Conservation (phyloP, 1,140 invertebrate species). For the Brachionus plicatilis region DNA sequence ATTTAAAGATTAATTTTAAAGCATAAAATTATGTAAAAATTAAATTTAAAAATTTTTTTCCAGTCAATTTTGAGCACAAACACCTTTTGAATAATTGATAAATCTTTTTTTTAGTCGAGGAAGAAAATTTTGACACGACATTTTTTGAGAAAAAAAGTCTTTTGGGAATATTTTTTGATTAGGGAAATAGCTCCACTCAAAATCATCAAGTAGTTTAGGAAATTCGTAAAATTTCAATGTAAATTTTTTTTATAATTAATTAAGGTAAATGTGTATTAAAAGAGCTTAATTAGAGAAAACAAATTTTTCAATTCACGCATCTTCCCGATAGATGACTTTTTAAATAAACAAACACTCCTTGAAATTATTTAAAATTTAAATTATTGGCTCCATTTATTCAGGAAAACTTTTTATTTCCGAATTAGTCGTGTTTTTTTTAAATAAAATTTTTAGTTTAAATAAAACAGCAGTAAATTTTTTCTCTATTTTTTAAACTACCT, state of each 20-base stretch:
- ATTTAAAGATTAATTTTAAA: not conserved
- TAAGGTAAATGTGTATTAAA: not conserved
- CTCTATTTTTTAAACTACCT: no score
- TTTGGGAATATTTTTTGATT: not conserved
- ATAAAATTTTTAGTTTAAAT: not conserved
- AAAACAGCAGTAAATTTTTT: no score
- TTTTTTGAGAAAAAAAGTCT: not conserved
- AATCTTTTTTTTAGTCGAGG: not conserved
- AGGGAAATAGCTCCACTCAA: not conserved
- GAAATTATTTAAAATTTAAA: not conserved
- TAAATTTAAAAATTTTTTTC: not conserved
- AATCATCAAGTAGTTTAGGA: not conserved
- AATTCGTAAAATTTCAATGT: not conserved
- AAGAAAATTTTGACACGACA: not conserved
- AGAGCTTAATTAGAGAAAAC: not conserved
- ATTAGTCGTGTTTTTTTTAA: not conserved
- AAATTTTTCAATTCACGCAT: not conserved
- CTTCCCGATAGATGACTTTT: not conserved
- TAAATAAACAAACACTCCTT: not conserved
- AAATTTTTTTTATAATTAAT: not conserved
- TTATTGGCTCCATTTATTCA: not conserved
- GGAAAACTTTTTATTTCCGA: not conserved
- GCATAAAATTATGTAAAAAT: not conserved
- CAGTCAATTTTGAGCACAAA: not conserved
- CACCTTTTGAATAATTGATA: not conserved